These are phyloP conservation scores for Ormyrus thymus DNA, from an alignment of 2,888 invertebrate species.

Conservation along the genomic window DNA sequence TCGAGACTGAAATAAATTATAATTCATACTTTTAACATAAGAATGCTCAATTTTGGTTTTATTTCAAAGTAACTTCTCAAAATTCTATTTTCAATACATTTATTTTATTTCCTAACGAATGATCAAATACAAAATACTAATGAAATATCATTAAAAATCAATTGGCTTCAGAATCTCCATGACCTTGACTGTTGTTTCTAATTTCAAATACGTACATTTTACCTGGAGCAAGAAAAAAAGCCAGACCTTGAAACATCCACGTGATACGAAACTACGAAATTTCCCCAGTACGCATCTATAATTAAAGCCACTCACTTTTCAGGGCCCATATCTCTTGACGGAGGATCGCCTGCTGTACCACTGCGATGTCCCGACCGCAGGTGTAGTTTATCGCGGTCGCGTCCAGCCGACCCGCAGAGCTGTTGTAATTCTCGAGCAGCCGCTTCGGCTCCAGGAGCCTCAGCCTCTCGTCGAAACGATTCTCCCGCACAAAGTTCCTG, in stretches of 20 bases:
- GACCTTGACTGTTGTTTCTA: neutral
- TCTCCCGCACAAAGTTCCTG: too few relatives aligned
- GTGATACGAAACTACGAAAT: neutral
- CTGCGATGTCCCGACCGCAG: constrained; percentile 21
- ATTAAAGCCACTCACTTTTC: constrained; percentile 34
- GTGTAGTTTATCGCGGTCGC: neutral
- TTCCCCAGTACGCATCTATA: neutral
- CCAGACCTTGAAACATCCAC: neutral
- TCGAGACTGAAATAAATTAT: too few relatives aligned
- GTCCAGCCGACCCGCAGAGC: neutral
- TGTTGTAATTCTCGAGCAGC: neutral
- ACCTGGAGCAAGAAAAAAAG: neutral
- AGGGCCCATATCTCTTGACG: constrained; percentile 35
- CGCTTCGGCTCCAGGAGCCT: neutral
- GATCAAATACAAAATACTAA: neutral
- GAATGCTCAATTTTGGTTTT: too few relatives aligned
- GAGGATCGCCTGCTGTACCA: constrained; percentile 3
- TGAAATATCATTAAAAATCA: neutral
- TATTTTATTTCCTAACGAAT: too few relatives aligned
- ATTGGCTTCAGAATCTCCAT: neutral
- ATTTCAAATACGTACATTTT: neutral
- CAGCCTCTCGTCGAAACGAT: neutral
- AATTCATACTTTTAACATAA: too few relatives aligned
- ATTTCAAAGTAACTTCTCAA: too few relatives aligned
- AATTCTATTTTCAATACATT: too few relatives aligned